These are phyloP conservation scores for Eunapius fragilis DNA, from an alignment of 37 sponge, comb jelly and placozoan species.

Conservation along the genomic window DNA sequence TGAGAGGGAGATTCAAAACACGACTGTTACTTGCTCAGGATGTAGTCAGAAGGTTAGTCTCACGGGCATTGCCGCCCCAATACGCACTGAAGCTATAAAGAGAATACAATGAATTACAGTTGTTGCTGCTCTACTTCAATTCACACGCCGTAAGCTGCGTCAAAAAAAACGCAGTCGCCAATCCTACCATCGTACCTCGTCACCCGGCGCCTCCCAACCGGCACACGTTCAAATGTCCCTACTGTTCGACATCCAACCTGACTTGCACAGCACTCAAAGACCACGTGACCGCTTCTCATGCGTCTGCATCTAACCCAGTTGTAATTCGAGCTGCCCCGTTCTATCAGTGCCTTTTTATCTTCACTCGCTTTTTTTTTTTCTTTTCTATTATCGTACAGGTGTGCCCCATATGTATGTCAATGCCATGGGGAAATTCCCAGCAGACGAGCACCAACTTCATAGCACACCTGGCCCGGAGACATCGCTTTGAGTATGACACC, in stretches of 20 bases:
- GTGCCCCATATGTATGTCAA: conserved; percentile 82
- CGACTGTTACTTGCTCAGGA: conserved; percentile 8
- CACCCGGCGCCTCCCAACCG: conserved; percentile 38
- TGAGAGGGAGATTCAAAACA: conserved; percentile 34
- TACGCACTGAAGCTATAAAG: neutral
- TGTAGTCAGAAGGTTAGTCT: conserved; percentile 38
- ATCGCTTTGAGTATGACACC: conserved; percentile 82
- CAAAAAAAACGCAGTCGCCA: neutral
- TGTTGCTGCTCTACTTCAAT: conserved; percentile 30
- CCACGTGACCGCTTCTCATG: conserved; percentile 51
- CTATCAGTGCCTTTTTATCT: neutral
- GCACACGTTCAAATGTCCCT: conserved; percentile 70
- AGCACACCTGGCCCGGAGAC: conserved; percentile 65
- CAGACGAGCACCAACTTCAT: conserved; percentile 71
- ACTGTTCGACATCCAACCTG: conserved; percentile 56
- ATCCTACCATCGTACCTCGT: conserved; percentile 5
- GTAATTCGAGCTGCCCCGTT: conserved; percentile 1
- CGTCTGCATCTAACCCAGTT: conserved; percentile 6
- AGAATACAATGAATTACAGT: conserved; percentile 4
- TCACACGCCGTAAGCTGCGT: conserved; percentile 21
- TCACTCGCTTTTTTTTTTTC: neutral
- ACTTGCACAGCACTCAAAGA: conserved; percentile 39
- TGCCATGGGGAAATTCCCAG: conserved; percentile 82
- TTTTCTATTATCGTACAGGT: conserved; percentile 39
- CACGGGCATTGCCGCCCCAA: neutral